Evolutionary conservation across 2,113 vertebrate genomes (phyloP), one percentile per base, ranked within the genome.

Genomic region (Cinclus cinclus): DNA sequence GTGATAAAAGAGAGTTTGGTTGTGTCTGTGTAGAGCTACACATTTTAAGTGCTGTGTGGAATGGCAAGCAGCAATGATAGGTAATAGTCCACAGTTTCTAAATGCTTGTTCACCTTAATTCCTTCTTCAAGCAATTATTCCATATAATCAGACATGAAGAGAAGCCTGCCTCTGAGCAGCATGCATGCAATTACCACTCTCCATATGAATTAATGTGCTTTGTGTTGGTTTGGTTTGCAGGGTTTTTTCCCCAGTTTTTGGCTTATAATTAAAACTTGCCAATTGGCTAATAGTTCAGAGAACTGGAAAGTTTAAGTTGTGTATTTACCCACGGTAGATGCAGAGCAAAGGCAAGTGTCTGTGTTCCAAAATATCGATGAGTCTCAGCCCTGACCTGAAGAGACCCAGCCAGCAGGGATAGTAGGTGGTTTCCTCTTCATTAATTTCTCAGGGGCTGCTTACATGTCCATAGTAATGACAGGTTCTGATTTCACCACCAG

Each of bases 251-350:
- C 3, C 9, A 6, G 5, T 82, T 69, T 28, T 47, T 67, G 41
- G 41, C 63, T 83, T 60, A 49, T n/a, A 95, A 93, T 75, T 90
- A 87, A 89, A 90, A 94, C 95, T 82, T 90, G 42, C 90, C 37
- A 20, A 67, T 52, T 76, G 64, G 71, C 49, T 77, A 81, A 83
- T 50, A 62, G 42, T 62, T 89, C 59, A 82, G 62, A 70, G 39
- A 93, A 56, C 50, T 69, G 46, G 52, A 79, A 95, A 93, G 87
- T 93, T 93, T 92, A 81, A 94, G 73, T 76, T 50, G 27, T 65
- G 19, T 70, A 30, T 92, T 90, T 84, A 58, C 37, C 59, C 50
- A 73, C 30, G 46, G 52, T 91, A 28, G 39, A 63, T 73, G 59
- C 42, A 87, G 63, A 31, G 53, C 42, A 74, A 23, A 79, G 30